Conservation (phyloP, 2,888 invertebrate species). For the Altica lythri region DNA sequence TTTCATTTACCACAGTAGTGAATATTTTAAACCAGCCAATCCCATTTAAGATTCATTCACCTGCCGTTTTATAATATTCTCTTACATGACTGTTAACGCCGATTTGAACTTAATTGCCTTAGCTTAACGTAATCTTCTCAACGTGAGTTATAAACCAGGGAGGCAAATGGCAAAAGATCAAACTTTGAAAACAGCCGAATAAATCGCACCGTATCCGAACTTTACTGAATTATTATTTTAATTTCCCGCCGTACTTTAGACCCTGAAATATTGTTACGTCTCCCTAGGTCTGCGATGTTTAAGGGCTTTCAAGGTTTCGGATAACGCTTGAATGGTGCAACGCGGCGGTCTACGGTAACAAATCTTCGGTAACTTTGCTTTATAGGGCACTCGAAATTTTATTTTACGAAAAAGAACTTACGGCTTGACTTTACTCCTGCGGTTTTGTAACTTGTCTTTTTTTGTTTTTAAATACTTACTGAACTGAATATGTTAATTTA, state of each 20-base stretch:
- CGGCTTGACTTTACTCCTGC: too few species aligned
- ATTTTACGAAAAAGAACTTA: too few species aligned
- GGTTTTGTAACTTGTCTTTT: too few species aligned
- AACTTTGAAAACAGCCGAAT: constrained; percentile 16
- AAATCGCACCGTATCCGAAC: constrained; percentile 13
- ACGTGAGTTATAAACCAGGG: constrained; percentile 12
- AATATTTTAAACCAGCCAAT: neutral
- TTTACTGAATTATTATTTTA: constrained; percentile 15
- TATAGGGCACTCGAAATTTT: too few species aligned
- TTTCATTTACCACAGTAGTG: neutral
- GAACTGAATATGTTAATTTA: too few species aligned
- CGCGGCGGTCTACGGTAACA: neutral
- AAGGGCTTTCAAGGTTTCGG: constrained; percentile 1
- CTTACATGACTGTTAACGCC: constrained; percentile 7
- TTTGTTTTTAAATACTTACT: too few species aligned
- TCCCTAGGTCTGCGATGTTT: constrained; percentile 8
- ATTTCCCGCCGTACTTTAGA: constrained; percentile 11
- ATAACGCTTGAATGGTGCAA: constrained; percentile 7
- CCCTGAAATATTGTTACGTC: constrained; percentile 16
- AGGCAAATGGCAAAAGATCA: constrained; percentile 16
- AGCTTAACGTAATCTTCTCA: constrained; percentile 9
- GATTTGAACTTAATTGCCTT: constrained; percentile 11
- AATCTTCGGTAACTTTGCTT: neutral
- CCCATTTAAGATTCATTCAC: neutral
- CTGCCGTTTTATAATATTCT: neutral